phyloP scores from a whole-genome alignment of 2,888 invertebrate species.

The Colostygia pectinataria region DNA sequence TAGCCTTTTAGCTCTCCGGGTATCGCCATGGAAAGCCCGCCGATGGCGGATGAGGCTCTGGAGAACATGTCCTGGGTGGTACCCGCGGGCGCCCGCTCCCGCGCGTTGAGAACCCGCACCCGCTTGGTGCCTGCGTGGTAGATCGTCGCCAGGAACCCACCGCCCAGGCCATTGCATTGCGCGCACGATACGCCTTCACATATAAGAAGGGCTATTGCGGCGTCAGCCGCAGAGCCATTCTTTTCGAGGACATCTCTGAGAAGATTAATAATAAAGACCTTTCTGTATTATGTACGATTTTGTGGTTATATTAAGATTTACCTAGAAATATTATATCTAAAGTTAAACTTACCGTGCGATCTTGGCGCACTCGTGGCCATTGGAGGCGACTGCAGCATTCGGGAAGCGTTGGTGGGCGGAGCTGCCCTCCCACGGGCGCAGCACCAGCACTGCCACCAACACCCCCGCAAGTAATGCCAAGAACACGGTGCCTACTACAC shows the following conservation, averaged over 20 bases:
- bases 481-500: slow-evolving; percentile 65
- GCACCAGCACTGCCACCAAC: slow-evolving; percentile 73
- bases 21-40: slow-evolving; percentile 90
- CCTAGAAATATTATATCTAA: no score
- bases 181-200: slow-evolving; percentile 93
- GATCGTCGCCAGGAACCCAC: slow-evolving; percentile 93
- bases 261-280: no score
- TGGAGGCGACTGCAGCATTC: slow-evolving; percentile 86
- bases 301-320: no score
- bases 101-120: slow-evolving; percentile 87
- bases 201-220: slow-evolving; percentile 92
- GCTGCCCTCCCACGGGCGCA: slow-evolving; percentile 64
- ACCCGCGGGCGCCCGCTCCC: slow-evolving; percentile 89
- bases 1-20: slow-evolving; percentile 95
- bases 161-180: slow-evolving; percentile 94
- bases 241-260: slow-evolving; percentile 86
- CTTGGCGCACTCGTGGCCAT: slow-evolving; percentile 88
- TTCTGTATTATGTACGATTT: no score
- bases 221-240: slow-evolving; percentile 92
- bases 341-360: slow-evolving; percentile 85
- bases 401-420: slow-evolving; percentile 63
- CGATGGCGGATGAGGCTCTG: slow-evolving; percentile 75
- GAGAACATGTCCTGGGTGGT: slow-evolving; percentile 88
- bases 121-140: slow-evolving; percentile 85
- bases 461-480: slow-evolving; percentile 65